Conservation (phyloP, 2,888 invertebrate species). For the Gymnosoma rotundatum region DNA sequence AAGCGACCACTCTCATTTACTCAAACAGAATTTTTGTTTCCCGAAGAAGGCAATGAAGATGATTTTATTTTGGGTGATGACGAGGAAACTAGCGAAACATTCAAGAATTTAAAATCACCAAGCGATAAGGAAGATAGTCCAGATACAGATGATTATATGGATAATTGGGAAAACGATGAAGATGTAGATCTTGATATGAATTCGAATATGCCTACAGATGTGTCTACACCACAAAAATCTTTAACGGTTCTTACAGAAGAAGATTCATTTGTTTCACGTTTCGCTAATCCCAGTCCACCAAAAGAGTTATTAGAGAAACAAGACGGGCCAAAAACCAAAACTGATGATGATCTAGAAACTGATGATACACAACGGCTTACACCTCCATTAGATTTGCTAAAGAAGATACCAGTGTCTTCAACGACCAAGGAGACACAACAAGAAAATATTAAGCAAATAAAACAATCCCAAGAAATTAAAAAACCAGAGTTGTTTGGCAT, state of each 20-base stretch:
- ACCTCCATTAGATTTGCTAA: slow-evolving; percentile 53
- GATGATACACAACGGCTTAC: slow-evolving; percentile 37
- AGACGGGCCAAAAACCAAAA: neutral
- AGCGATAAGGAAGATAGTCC: slow-evolving; percentile 77
- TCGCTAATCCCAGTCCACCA: slow-evolving; percentile 76
- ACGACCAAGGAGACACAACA: neutral
- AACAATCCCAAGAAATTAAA: slow-evolving; percentile 3
- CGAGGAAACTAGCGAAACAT: slow-evolving; percentile 63
- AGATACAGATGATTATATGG: slow-evolving; percentile 81
- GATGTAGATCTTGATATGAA: slow-evolving; percentile 74
- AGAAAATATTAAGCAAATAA: neutral
- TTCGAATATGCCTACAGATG: slow-evolving; percentile 75
- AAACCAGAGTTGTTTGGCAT: slow-evolving; percentile 75
- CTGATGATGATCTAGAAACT: slow-evolving; percentile 3
- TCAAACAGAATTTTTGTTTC: slow-evolving; percentile 72
- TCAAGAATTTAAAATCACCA: slow-evolving; percentile 45
- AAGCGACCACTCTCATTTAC: slow-evolving; percentile 71
- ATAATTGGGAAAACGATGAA: slow-evolving; percentile 81
- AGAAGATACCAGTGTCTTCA: neutral
- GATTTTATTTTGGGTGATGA: slow-evolving; percentile 56
- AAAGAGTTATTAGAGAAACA: slow-evolving; percentile 51
- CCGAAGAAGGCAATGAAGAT: slow-evolving; percentile 63
- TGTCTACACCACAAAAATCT: slow-evolving; percentile 74
- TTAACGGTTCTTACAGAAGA: slow-evolving; percentile 60
- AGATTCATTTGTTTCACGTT: slow-evolving; percentile 73